A percentile compares a stretch with the other conserved stretches of the same genome.
phyloP scores from a whole-genome alignment of 2,888 invertebrate species.

The Parnassius orleans region DNA sequence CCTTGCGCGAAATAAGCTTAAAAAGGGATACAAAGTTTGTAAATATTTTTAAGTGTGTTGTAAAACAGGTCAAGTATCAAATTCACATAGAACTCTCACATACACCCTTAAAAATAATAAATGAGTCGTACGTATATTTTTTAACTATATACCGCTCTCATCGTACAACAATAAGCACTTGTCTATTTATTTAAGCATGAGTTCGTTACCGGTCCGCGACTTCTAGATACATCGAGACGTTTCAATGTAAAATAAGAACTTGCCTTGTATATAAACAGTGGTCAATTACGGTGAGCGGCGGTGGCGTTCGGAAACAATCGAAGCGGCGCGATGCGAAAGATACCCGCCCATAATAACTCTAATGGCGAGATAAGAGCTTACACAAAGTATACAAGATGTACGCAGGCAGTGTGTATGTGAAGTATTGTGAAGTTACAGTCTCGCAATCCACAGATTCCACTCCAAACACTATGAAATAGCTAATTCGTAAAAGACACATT shows the following conservation, averaged over 20 bases:
- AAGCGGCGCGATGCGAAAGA: slow-evolving; percentile 78
- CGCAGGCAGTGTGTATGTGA: background rate
- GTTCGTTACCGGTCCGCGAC: background rate
- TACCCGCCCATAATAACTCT: slow-evolving; percentile 78
- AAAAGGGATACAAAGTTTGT: too few species aligned
- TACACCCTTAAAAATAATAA: too few species aligned
- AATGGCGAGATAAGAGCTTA: slow-evolving; percentile 77
- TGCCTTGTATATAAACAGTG: slow-evolving; percentile 75
- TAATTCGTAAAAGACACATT: too few species aligned
- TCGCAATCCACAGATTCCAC: too few species aligned
- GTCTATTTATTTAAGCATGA: background rate
- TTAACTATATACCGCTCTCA: background rate
- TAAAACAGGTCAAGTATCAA: too few species aligned
- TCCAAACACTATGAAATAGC: too few species aligned
- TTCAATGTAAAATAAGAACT: slow-evolving; percentile 63
- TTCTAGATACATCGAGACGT: background rate
- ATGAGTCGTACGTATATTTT: too few species aligned
- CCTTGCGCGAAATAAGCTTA: too few species aligned
- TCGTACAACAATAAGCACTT: slow-evolving; percentile 53
- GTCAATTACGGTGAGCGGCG: slow-evolving; percentile 75
- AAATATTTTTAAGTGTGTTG: too few species aligned
- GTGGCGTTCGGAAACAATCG: slow-evolving; percentile 77
- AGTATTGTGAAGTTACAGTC: background rate
- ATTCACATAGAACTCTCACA: too few species aligned
- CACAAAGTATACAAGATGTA: slow-evolving; percentile 46